Base-by-base conservation (phyloP, 2,113 vertebrate genomes). In the Psettodes erumei region DNA sequence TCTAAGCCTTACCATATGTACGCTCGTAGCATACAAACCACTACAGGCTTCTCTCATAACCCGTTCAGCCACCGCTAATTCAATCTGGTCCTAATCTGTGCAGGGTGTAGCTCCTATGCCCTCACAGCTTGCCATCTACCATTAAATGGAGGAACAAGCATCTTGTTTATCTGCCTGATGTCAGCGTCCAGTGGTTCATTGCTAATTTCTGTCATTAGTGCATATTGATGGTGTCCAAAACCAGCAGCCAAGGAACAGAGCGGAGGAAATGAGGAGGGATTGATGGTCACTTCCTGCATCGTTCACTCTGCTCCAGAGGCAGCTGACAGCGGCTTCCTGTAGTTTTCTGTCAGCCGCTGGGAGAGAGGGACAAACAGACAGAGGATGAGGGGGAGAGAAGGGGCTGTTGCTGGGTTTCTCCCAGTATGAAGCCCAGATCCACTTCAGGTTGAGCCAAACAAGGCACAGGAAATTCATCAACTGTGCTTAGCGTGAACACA, bases 201-300 rank as follows among this genome's bases (percentile, higher is more conserved):
- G 86, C 91, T 93, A 91, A 93, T 92, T 93, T 82, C 86, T 85
- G 60, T 92, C 81, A 92, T 94, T 93, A 91, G 84, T 30, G 77
- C 81, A 70, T 90, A 89, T 90, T 90, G 89, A 93, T 90, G 86
- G 84, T 70, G 50, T 79, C 84, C 80, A 85, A 85, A 83, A 83
- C 40, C 81, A 70, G 74, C 82, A 86, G 79, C 75, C 69, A 60
- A 75, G 40, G 86, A 84, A 30, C 80, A 81, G 83, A 88, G 71
- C 21, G 30, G 87, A 81, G 89, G 90, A 89, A 90, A 91, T 86
- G 83, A 93, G 86, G 76, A 83, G 80, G 86, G 91, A 93, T 91
- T 90, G 88, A 91, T 86, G 85, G 91, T 85, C 58, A 87, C 90
- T 94, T 94, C 91, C 93, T 93, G 90, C 83, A 82, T 86, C 79